Conservation (phyloP, 1,140 invertebrate genomes). For the Drosophila micromelanica region DNA sequence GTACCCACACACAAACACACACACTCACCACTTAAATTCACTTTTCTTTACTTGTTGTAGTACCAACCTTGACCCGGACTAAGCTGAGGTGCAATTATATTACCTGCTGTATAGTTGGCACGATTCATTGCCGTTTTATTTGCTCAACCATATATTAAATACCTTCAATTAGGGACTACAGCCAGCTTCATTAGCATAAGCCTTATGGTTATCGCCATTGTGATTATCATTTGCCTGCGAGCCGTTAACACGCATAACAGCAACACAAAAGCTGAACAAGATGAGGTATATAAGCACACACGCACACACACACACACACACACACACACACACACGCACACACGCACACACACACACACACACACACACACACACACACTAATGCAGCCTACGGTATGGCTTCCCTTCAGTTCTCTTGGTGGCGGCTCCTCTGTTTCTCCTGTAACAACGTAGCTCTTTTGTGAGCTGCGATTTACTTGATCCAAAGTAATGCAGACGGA, state of each 20-base stretch:
- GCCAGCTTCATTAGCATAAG: not conserved
- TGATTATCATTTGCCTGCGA: conserved; percentile 1
- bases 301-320: no score
- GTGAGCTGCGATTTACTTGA: no score
- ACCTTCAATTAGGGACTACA: conserved; percentile 19
- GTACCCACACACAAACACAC: not conserved
- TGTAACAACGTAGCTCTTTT: no score
- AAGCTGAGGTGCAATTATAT: not conserved
- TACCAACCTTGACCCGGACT: conserved; percentile 34
- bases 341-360: no score
- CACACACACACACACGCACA: no score
- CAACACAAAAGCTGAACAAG: conserved; percentile 12
- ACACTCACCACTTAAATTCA: no score
- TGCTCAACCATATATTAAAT: conserved; percentile 24
- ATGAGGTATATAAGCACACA: no score
- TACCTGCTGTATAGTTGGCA: not conserved
- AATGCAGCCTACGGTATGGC: not conserved
- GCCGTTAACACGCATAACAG: not conserved
- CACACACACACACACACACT: not conserved
- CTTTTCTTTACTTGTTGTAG: not conserved
- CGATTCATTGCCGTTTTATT: conserved; percentile 9
- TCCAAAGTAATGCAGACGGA: no score
- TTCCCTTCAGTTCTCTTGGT: no score
- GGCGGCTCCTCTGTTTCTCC: no score
- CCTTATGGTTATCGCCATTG: not conserved